Evolutionary conservation across 2,797 vertebrate genomes (phyloP).

Genomic region (Psittacula derbiana): DNA sequence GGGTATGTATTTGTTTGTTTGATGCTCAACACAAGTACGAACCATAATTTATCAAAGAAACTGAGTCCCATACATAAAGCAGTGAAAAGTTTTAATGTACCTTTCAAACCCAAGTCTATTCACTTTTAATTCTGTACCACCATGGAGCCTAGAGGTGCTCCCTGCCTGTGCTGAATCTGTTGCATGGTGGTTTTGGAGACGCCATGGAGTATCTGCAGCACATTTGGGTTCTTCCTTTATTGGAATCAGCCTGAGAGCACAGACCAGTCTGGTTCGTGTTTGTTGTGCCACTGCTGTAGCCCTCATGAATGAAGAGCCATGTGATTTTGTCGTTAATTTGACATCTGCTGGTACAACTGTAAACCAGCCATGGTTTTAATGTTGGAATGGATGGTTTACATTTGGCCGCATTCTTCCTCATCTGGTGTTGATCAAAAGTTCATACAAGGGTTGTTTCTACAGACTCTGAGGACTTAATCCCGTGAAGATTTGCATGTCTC

Average conservation of each 20-base stretch:
- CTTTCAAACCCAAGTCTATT: neutral
- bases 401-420: neutral
- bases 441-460: neutral
- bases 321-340: neutral
- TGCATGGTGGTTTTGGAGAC: neutral
- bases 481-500: neutral
- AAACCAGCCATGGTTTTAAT: neutral
- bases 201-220: neutral
- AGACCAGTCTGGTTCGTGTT: neutral
- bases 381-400: neutral
- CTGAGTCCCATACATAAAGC: neutral
- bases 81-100: neutral
- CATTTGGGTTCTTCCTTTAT: neutral
- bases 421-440: neutral
- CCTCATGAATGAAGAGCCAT: neutral
- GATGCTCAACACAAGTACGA: neutral
- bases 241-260: neutral
- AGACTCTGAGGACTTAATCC: neutral
- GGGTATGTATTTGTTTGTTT: neutral
- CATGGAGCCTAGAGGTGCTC: fast-evolving
- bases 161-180: neutral
- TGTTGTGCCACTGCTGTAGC: neutral
- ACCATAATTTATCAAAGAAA: no score
- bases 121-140: neutral
- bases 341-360: neutral